Conservation (phyloP, 2,888 invertebrate genomes). For the Cataglyphis altisquamis region DNA sequence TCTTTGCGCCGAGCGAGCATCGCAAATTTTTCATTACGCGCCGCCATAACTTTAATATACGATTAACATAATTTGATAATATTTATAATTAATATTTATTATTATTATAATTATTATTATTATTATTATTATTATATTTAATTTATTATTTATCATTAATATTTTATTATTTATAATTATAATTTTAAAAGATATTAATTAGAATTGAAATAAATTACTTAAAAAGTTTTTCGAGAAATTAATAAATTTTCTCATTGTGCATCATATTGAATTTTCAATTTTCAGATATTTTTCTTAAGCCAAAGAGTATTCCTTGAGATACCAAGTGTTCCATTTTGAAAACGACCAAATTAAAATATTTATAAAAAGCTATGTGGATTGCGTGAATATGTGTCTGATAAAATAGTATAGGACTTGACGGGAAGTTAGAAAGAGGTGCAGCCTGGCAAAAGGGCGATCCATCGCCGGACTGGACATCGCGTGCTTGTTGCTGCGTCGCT, state of each 20-base stretch:
- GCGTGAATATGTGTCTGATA: slow-evolving; percentile 21
- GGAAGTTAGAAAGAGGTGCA: slow-evolving; percentile 18
- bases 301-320: slow-evolving; percentile 1
- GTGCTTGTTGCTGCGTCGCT: slow-evolving; percentile 33
- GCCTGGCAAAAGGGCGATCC: slow-evolving; percentile 32
- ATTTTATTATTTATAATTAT: too few species aligned
- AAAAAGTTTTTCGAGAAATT: background rate
- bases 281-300: background rate
- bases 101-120: too few species aligned
- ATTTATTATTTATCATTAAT: too few species aligned
- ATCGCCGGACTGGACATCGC: slow-evolving; percentile 46
- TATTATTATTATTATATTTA: too few species aligned
- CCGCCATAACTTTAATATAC: background rate
- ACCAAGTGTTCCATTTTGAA: slow-evolving; percentile 7
- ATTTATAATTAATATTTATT: too few species aligned
- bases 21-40: background rate
- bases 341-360: slow-evolving; percentile 1
- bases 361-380: background rate
- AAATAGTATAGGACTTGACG: slow-evolving; percentile 20
- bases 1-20: background rate
- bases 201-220: background rate
- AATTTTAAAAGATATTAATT: background rate
- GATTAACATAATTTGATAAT: background rate
- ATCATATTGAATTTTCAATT: background rate
- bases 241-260: background rate